These are phyloP conservation scores for Platycercus adscitus DNA, from an alignment of 2,113 vertebrate species.

Conservation along the genomic window DNA sequence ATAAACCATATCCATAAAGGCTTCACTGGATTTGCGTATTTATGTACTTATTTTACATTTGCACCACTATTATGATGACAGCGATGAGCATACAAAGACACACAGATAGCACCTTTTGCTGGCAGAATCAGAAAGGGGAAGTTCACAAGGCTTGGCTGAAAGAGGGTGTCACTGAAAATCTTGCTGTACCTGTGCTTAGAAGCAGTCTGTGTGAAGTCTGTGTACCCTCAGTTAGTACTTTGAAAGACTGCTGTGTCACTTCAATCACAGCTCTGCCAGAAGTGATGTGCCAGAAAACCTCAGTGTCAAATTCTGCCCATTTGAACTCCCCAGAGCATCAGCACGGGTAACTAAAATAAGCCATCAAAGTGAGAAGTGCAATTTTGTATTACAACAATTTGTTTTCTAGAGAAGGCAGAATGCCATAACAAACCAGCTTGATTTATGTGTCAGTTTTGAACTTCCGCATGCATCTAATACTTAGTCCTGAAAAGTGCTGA, in stretches of 20 bases:
- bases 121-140: background rate
- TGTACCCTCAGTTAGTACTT: background rate
- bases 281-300: slow-evolving; percentile 22
- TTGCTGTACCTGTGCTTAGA: background rate
- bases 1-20: background rate
- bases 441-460: slow-evolving; percentile 16
- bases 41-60: background rate
- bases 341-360: slow-evolving; percentile 14
- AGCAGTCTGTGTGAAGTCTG: background rate
- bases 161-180: background rate
- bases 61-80: no score
- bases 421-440: slow-evolving; percentile 1
- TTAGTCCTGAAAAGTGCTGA: slow-evolving; percentile 28
- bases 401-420: slow-evolving; percentile 1
- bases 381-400: slow-evolving; percentile 11
- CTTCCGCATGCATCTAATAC: background rate
- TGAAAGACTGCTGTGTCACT: slow-evolving; percentile 5
- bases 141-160: background rate
- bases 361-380: background rate
- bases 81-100: background rate
- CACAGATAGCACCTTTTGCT: background rate
- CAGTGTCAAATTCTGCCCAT: slow-evolving; percentile 20
- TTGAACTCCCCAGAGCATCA: background rate
- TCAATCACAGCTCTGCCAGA: slow-evolving; percentile 5
- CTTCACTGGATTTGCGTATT: background rate